Conservation (phyloP, 2,888 invertebrate species). For the Cacoxenus indagator region DNA sequence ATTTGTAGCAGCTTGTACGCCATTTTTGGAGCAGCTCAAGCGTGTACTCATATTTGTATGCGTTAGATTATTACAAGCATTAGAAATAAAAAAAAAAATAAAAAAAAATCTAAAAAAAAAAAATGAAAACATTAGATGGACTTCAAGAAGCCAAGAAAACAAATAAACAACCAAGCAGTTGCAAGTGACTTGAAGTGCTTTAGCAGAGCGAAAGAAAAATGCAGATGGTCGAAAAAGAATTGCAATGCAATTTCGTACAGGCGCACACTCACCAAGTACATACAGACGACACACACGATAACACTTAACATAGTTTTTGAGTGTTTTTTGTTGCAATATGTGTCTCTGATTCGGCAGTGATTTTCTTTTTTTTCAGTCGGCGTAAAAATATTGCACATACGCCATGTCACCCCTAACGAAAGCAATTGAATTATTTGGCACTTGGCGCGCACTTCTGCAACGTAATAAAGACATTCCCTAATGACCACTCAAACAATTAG, state of each 20-base stretch:
- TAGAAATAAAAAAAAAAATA: not conserved
- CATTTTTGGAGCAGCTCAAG: not conserved
- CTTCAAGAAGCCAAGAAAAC: not conserved
- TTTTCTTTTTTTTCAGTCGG: not conserved
- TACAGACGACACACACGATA: not conserved
- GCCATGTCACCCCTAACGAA: not conserved
- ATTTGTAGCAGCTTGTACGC: not conserved
- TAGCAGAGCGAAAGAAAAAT: not conserved
- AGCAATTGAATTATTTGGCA: slow-evolving; percentile 9
- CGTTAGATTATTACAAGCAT: not conserved
- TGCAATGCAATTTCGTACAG: not conserved
- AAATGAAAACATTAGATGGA: not conserved
- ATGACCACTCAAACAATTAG: slow-evolving; percentile 47
- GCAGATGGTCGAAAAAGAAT: not conserved
- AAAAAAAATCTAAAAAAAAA: not conserved
- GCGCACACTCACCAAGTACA: not conserved
- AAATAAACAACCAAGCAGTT: not conserved
- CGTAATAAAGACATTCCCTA: slow-evolving; percentile 12
- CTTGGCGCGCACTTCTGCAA: not conserved
- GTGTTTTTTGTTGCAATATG: not conserved
- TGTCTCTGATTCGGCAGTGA: not conserved
- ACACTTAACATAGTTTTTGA: slow-evolving; percentile 14
- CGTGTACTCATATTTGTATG: not conserved
- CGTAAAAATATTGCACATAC: not conserved
- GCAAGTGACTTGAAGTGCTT: slow-evolving; percentile 18